These are phyloP conservation scores for Sycobia sp. DNA, from an alignment of 1,140 invertebrate genomes.

Conservation along the genomic window DNA sequence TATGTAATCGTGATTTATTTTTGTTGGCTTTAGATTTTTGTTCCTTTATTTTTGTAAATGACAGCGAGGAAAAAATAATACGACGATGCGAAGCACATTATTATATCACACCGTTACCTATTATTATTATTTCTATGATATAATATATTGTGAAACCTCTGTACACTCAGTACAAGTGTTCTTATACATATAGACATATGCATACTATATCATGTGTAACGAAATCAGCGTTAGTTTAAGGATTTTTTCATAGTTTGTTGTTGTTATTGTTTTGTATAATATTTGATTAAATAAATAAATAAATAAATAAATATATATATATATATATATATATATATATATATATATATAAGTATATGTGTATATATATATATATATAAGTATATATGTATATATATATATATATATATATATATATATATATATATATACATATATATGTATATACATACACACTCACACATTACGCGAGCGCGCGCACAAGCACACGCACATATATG, in stretches of 20 bases:
- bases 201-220: conserved; percentile 36
- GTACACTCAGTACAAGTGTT: conserved; percentile 19
- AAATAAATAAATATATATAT: conserved; percentile 41
- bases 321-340: conserved; percentile 28
- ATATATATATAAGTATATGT: conserved; percentile 22
- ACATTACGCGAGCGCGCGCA: no score
- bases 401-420: no score
- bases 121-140: conserved; percentile 37
- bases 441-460: no score
- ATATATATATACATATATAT: no score
- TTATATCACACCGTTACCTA: conserved; percentile 43
- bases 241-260: conserved; percentile 59
- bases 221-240: conserved; percentile 45
- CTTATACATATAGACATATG: conserved; percentile 34
- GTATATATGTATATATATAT: conserved; percentile 36
- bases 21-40: conserved; percentile 58
- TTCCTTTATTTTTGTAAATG: conserved; percentile 55
- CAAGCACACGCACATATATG: no score
- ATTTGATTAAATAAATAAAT: no score
- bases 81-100: conserved; percentile 41
- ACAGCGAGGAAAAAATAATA: conserved; percentile 27
- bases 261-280: conserved; percentile 58
- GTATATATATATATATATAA: conserved; percentile 27
- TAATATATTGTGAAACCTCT: conserved; percentile 24
- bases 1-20: conserved; percentile 45